Base-by-base conservation (phyloP, 2,113 vertebrate species). In the Arvicanthis niloticus region DNA sequence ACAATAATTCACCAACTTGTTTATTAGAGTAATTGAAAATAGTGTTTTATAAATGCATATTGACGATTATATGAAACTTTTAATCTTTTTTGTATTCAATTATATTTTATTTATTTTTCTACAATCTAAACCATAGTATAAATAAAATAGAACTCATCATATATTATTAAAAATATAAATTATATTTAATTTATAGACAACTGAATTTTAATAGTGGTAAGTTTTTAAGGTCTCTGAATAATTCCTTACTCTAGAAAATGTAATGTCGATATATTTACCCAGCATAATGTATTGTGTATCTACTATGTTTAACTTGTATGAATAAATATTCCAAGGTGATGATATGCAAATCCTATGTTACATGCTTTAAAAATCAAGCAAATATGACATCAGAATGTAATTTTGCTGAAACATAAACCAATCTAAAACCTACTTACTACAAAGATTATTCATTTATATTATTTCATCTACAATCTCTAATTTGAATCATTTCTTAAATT, bases 161-260 rank as follows among this genome's bases (percentile, higher is more conserved):
- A 77, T 10, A 51, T 93, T 86, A 92, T 93, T 86, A 94, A 85
- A 85, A 91, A n/a, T 29, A 40, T 60, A 84, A 7, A 70, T 56
- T 91, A 62, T 53, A 65, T 70, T 91, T 91, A 78, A 81, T 91
- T 75, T 91, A 84, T 65, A 91, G 2, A 2, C 42, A 92, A 65
- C 11, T 65, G 9, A 62, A 78, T 94, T 7, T 91, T 91, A 65
- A 34, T 81, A 40, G 1, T 72, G 12, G 48, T 81, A 70, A 2
- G 31, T 22, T 89, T 76, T 70, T 94, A 60, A 96, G 42, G 53
- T 86, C 40, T 29, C 2, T 65, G 10, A 84, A 62, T 70, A 67
- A 21, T 19, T 86, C 78, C n/a, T 91, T 13, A 91, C 24, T 93
- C 40, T 93, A 5, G 34, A 89, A 89, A 76, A 58, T 53, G 15